Conservation (phyloP, 2,888 invertebrate genomes). For the Apodemia zela region DNA sequence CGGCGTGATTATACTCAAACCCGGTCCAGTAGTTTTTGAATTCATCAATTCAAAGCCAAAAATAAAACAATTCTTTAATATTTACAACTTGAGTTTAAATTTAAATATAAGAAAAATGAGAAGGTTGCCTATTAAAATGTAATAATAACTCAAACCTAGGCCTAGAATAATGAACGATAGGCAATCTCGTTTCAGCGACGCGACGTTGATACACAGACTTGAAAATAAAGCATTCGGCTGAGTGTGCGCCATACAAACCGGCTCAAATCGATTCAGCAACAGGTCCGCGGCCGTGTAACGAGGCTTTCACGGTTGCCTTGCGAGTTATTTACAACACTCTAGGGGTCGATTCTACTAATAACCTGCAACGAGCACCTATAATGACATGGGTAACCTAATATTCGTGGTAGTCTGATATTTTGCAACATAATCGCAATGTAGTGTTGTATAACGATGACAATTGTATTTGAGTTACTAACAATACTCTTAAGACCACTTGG, state of each 20-base stretch:
- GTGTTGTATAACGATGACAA: too few relatives aligned
- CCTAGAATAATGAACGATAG: background rate
- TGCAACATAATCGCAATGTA: too few relatives aligned
- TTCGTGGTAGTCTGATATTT: background rate
- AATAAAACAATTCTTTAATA: too few relatives aligned
- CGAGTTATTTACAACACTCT: slow-evolving; percentile 21
- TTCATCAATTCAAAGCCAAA: too few relatives aligned
- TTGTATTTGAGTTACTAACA: too few relatives aligned
- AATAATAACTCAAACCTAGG: background rate
- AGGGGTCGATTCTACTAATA: slow-evolving; percentile 12
- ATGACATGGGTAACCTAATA: background rate
- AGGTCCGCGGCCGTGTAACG: slow-evolving; percentile 42
- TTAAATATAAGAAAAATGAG: background rate
- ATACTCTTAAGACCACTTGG: too few relatives aligned
- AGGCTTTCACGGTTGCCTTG: slow-evolving; percentile 38
- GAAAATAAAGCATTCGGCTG: slow-evolving; percentile 24
- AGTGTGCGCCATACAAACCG: slow-evolving; percentile 45
- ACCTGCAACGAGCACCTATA: background rate
- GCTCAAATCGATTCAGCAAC: slow-evolving; percentile 65
- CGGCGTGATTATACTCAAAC: too few relatives aligned
- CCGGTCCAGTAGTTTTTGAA: too few relatives aligned
- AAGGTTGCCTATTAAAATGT: background rate
- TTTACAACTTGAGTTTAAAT: too few relatives aligned
- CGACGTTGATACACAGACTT: slow-evolving; percentile 19
- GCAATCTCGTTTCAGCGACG: slow-evolving; percentile 16